Evolutionary conservation across 2,113 vertebrate species (phyloP).

Genomic region (Atherinomorus stipes): DNA sequence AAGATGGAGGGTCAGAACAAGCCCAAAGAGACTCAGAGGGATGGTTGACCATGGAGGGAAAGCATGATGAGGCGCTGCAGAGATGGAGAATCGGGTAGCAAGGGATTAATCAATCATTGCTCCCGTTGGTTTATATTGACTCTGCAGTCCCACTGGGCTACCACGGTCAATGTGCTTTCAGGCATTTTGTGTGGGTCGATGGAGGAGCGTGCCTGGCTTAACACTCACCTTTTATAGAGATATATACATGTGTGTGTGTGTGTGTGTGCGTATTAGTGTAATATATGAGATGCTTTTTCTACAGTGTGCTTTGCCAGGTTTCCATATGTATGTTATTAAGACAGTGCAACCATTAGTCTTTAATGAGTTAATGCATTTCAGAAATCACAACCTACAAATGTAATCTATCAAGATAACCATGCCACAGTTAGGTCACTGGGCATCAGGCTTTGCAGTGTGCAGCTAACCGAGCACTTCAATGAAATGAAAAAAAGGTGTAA

Average conservation of each 20-base stretch:
- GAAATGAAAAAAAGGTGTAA: no score
- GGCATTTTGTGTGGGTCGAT: conserved; percentile 79
- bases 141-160: conserved; percentile 71
- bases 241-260: conserved; percentile 39
- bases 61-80: conserved; percentile 57
- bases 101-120: conserved; percentile 78
- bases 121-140: conserved; percentile 78
- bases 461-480: not conserved
- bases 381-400: conserved; percentile 23
- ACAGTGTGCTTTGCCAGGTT: no score
- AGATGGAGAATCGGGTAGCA: conserved; percentile 58
- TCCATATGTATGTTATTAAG: no score
- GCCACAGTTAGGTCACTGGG: not conserved
- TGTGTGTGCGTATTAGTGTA: conserved; percentile 36
- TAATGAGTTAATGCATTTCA: not conserved
- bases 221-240: conserved; percentile 65
- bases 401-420: conserved; percentile 5
- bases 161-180: conserved; percentile 78
- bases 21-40: conserved; percentile 30
- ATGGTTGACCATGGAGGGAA: conserved; percentile 38
- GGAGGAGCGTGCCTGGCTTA: conserved; percentile 75
- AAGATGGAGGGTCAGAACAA: conserved; percentile 36
- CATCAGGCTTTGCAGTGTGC: not conserved
- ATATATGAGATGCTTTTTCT: no score
- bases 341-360: conserved; percentile 11